Evolutionary conservation across 1,140 invertebrate species (phyloP).

Genomic region (Lepidurus couesii): DNA sequence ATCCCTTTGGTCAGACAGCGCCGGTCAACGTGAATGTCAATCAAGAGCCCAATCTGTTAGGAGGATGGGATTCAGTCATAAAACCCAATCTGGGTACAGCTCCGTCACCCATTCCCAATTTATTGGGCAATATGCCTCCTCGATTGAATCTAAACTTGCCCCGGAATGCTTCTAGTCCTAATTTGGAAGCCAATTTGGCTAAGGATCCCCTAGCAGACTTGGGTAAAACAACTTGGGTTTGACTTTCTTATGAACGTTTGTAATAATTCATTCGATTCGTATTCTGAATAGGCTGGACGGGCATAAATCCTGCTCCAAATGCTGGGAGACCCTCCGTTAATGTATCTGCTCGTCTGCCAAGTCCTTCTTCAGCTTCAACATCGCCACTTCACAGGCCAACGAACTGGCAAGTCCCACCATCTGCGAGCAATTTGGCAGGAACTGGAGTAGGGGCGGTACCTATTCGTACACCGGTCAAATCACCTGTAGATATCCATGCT

Average conservation of each 20-base stretch:
- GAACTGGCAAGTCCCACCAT: constrained; percentile 5
- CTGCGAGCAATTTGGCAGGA: constrained; percentile 9
- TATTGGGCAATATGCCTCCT: constrained; percentile 33
- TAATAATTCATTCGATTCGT: constrained; percentile 35
- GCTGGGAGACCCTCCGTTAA: background rate
- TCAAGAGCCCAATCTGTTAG: constrained; percentile 6
- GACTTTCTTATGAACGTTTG: background rate
- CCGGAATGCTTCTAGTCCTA: constrained; percentile 55
- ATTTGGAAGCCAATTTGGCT: constrained; percentile 48
- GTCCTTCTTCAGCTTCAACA: constrained; percentile 21
- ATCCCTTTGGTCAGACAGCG: constrained; percentile 38
- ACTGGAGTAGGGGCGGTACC: background rate
- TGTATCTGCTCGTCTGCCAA: background rate
- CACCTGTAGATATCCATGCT: constrained; percentile 28
- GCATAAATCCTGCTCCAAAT: constrained; percentile 20
- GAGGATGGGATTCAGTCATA: constrained; percentile 5
- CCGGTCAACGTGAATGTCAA: background rate
- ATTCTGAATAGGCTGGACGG: constrained; percentile 23
- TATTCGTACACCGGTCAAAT: constrained; percentile 27
- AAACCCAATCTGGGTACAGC: background rate
- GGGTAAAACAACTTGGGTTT: constrained; percentile 44
- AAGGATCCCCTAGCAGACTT: constrained; percentile 55
- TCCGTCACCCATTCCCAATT: constrained; percentile 22
- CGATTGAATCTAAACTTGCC: constrained; percentile 43
- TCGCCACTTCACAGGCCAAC: constrained; percentile 23